Evolutionary conservation across 2,113 vertebrate genomes (phyloP), one percentile per base, ranked within the genome.

Genomic region (Spea multiplicata): DNA sequence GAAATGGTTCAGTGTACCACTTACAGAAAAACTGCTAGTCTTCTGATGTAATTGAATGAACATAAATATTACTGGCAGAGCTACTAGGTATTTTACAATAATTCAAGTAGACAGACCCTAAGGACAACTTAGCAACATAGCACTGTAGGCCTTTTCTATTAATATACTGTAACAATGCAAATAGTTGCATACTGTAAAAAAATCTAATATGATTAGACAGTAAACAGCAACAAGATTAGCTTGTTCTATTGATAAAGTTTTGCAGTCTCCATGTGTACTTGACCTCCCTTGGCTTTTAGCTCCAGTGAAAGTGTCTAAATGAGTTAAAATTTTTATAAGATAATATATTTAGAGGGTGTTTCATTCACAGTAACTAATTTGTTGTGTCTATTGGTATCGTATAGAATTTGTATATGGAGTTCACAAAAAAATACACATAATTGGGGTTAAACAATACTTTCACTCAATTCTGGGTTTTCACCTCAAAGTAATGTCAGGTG

Each of bases 101-200:
- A 77, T 62, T 6, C 52, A 70, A 70, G 16, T 50, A 61, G 75
- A 77, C 75, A 77, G 75, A 77, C 75, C 75, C 75, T 70, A 44
- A 70, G 66, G 66, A 77, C 45, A 62, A 59, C 55, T 9, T 49
- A 44, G 14, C 47, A 59, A 53, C 50, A 53, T 76, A 69, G n/a
- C 66, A 77, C 75, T 77, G 66, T 77, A 77, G 75, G 66, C 53
- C 49, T 77, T 77, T 77, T 77, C 75, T 70, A 77, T 62, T 77
- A 77, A 77, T 77, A 77, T 6, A 76, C 66, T 48, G 8, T 77
- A 76, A 77, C 66, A 77, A 77, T 77, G 75, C 66, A 77, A 77
- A 77, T 77, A 70, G 66, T 62, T 62, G 46, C 55, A 48, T 50
- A 77, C 75, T 70, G 67, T 71, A 44, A n/a, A 57, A 77, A 70